Evolutionary conservation across 2,113 vertebrate species (phyloP).

Genomic region (Pedionomus torquatus): DNA sequence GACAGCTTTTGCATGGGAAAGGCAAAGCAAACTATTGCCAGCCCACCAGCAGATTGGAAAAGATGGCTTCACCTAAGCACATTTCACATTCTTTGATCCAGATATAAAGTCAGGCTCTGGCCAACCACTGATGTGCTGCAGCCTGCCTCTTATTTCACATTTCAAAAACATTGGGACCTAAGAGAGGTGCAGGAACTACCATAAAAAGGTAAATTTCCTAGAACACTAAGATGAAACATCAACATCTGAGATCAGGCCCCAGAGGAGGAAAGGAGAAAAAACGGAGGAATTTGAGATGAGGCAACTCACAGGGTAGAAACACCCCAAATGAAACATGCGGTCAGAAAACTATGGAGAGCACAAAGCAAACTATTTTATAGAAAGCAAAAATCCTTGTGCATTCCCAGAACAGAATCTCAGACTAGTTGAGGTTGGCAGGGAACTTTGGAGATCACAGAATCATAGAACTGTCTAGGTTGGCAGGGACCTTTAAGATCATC

Average conservation of each 20-base stretch:
- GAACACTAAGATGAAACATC: background rate
- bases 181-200: background rate
- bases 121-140: background rate
- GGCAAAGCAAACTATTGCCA: background rate
- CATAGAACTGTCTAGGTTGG: background rate
- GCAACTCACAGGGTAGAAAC: background rate
- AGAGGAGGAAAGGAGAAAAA: background rate
- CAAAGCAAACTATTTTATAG: background rate
- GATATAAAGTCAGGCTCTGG: background rate
- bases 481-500: background rate
- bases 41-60: background rate
- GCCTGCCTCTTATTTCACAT: background rate
- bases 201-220: background rate
- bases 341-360: background rate
- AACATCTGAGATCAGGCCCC: accelerated
- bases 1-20: background rate
- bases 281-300: background rate
- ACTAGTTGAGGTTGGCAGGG: background rate
- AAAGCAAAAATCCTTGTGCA: background rate
- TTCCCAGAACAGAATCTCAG: background rate
- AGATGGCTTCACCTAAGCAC: background rate
- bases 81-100: background rate
- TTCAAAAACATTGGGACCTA: background rate
- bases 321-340: background rate
- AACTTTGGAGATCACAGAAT: background rate